Evolutionary conservation across 2,888 invertebrate genomes (phyloP).

Genomic region (Chrysolina americana): DNA sequence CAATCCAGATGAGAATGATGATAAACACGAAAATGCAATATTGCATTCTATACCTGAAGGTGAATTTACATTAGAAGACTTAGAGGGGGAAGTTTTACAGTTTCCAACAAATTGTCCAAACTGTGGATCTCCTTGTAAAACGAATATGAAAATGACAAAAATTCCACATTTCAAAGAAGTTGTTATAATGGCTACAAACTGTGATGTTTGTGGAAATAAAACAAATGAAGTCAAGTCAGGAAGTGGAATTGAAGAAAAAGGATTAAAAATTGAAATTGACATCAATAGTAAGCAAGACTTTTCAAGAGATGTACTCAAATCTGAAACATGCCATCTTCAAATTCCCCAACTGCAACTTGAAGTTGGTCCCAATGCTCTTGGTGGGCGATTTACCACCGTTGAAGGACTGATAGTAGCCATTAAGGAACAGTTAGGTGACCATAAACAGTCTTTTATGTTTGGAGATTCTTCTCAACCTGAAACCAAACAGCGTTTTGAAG

Average conservation of each 20-base stretch:
- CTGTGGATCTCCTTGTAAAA: constrained; percentile 87
- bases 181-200: constrained; percentile 96
- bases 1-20: constrained; percentile 68
- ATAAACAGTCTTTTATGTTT: constrained; percentile 75
- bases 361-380: constrained; percentile 87
- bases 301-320: constrained; percentile 94
- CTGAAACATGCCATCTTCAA: constrained; percentile 83
- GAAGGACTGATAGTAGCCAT: constrained; percentile 90
- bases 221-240: constrained; percentile 98
- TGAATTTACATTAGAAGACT: constrained; percentile 76
- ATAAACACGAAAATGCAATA: constrained; percentile 57
- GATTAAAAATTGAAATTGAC: constrained; percentile 82
- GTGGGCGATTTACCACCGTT: constrained; percentile 95
- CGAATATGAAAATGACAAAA: constrained; percentile 94
- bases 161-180: constrained; percentile 99
- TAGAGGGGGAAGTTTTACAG: constrained; percentile 82
- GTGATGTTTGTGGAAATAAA: constrained; percentile 90
- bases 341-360: constrained; percentile 93
- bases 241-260: constrained; percentile 87
- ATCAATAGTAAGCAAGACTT: constrained; percentile 84
- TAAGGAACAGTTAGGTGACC: constrained; percentile 80
- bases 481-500: constrained; percentile 72
- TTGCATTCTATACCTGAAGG: constrained; percentile 75
- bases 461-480: constrained; percentile 81
- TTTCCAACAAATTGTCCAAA: constrained; percentile 90